Base-by-base conservation (phyloP, 2,797 vertebrate genomes). In the Pangasius mekongensis region DNA sequence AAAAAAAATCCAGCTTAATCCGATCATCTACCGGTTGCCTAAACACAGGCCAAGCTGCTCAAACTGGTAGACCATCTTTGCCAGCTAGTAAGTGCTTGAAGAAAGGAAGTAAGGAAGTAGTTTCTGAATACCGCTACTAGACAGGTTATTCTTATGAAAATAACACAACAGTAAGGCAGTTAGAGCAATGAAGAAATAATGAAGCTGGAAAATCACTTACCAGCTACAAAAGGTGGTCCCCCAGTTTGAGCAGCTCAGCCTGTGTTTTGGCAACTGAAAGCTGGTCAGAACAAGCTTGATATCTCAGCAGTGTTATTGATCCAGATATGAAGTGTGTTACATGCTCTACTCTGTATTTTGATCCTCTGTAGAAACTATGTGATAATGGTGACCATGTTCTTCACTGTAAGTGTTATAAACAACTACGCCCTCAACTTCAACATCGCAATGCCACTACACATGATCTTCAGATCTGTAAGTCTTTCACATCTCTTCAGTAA, bases 391-490 rank as follows among this genome's bases (percentile, higher is more conserved):
- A 95, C 97, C 76, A 99, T 99, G 99, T 99, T 99, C 96, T 99
- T 99, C 95, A 97, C 98, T 0, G 95, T 99, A 93, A 99, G 98
- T 0, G 98, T 99, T 91, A 96, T 99, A 90, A 99, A 99, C 95
- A 99, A 99, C 94, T 99, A 99, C 0, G 98, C 98, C 52, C 97
- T 99, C 87, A 99, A 99, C 91, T 97, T 99, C 91, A 99, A 98
- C 92, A 99, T 99, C 0, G 95, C 98, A 64, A 99, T 99, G 99
- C 99, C 98, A 0, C 93, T 99, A 90, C 99, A 99, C 91, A 99
- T 99, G 99, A 99, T 99, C 94, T 99, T 99, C 94, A 96, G 99
- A 97, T 99, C 99, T 7, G 99, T 99, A 93, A 97, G 97, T 95
- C 36, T 33, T 54, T 11, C 60, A 39, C 58, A 8, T 74, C 16